Percentiles rank a stretch among this genome's conserved stretches.
Evolutionary conservation across 2,113 vertebrate genomes (phyloP).

Genomic region (Parus major): DNA sequence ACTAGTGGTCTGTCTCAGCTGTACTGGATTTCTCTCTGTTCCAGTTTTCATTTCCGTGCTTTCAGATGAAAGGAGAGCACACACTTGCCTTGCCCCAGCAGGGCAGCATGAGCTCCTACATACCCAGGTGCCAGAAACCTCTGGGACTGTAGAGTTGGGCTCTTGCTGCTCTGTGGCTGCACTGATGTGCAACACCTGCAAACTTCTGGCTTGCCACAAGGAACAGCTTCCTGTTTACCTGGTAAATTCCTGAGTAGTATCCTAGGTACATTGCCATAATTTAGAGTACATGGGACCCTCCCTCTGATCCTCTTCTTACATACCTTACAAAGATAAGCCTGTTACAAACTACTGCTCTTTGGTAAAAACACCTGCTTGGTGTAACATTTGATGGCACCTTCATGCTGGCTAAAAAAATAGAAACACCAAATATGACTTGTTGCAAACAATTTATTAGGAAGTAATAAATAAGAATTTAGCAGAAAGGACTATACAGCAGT

Average conservation of each 20-base stretch:
- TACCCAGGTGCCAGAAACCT: background rate
- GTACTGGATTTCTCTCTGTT: background rate
- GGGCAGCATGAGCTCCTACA: fast-evolving
- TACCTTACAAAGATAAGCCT: background rate
- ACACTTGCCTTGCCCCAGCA: background rate
- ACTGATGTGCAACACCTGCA: background rate
- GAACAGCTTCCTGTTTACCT: background rate
- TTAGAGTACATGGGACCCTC: background rate
- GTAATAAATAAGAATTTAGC: constrained; percentile 45
- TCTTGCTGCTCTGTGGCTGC: background rate
- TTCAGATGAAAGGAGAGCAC: background rate
- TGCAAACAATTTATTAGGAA: constrained; percentile 49
- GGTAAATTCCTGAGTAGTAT: background rate
- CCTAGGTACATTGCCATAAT: background rate
- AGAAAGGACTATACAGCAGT: constrained; percentile 26
- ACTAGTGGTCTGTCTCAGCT: background rate
- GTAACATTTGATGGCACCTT: background rate
- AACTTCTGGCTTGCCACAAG: background rate
- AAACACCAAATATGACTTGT: background rate
- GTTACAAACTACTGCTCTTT: background rate
- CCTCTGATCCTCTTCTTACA: background rate
- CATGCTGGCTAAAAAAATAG: background rate
- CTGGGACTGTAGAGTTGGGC: background rate
- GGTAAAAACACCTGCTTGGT: background rate
- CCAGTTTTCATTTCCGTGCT: background rate